These are phyloP conservation scores for Pollachius pollachius DNA, from an alignment of 2,113 vertebrate species.

Conservation along the genomic window DNA sequence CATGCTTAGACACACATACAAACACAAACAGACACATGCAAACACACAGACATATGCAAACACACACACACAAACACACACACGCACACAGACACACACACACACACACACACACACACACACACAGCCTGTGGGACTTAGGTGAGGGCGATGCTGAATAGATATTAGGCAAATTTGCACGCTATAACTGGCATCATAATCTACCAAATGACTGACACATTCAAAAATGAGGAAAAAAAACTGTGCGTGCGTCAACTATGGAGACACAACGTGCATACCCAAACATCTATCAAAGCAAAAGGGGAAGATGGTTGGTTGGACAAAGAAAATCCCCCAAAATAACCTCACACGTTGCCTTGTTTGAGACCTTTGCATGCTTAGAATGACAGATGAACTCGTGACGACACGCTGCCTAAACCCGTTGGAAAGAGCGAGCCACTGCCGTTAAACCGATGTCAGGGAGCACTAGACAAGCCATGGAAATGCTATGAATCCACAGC, in stretches of 20 bases:
- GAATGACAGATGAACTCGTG: slow-evolving; percentile 35
- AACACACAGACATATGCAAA: too few species aligned
- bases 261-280: too few species aligned
- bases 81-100: neutral
- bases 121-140: slow-evolving; percentile 59
- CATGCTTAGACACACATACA: neutral
- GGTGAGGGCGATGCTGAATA: slow-evolving; percentile 62
- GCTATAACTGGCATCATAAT: slow-evolving; percentile 20
- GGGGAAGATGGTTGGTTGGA: neutral
- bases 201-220: slow-evolving; percentile 35
- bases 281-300: too few species aligned
- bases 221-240: slow-evolving; percentile 15
- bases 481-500: slow-evolving; percentile 26
- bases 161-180: slow-evolving; percentile 62
- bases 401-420: slow-evolving; percentile 47
- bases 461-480: slow-evolving; percentile 29
- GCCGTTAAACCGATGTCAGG: slow-evolving; percentile 38
- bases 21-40: too few species aligned
- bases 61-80: neutral
- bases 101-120: neutral
- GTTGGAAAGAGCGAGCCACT: slow-evolving; percentile 33
- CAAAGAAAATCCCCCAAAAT: neutral
- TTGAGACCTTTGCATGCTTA: slow-evolving; percentile 19
- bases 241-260: too few species aligned
- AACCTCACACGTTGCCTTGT: neutral